A percentile compares a stretch with the other conserved stretches of the same genome.
Evolutionary conservation across 64 coral and sea anemone species (phyloP).

Genomic region (Montipora capricornis): DNA sequence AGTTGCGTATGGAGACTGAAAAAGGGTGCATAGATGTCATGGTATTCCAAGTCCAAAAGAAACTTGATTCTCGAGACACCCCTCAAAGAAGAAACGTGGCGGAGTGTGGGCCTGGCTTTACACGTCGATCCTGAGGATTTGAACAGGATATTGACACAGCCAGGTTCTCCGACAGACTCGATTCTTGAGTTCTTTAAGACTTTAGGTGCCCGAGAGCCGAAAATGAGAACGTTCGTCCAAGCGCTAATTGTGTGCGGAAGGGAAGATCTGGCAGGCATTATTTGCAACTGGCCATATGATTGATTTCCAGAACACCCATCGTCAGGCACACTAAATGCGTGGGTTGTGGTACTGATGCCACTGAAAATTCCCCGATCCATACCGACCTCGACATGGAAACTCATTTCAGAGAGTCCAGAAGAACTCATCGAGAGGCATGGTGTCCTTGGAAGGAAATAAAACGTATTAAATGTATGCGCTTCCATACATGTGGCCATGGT

Average conservation of each 20-base stretch:
- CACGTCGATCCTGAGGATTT: background rate
- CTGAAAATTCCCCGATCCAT: no score
- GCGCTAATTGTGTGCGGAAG: background rate
- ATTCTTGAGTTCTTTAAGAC: background rate
- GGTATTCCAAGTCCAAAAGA: background rate
- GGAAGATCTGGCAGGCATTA: background rate
- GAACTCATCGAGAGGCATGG: no score
- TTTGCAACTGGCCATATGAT: constrained; percentile 1
- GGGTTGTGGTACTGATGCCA: no score
- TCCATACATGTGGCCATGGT: no score
- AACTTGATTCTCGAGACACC: background rate
- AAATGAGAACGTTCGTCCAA: background rate
- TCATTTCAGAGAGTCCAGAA: no score
- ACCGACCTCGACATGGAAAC: no score
- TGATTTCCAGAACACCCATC: no score
- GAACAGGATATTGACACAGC: background rate
- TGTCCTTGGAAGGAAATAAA: no score
- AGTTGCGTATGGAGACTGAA: background rate
- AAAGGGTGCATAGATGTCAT: background rate
- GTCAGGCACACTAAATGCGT: no score
- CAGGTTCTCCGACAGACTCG: background rate
- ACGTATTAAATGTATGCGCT: no score
- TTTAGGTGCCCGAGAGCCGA: background rate
- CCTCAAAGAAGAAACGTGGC: background rate
- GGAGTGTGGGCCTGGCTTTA: background rate